phyloP scores from a whole-genome alignment of 2,797 vertebrate species.

The Thripadectes ignobilis region DNA sequence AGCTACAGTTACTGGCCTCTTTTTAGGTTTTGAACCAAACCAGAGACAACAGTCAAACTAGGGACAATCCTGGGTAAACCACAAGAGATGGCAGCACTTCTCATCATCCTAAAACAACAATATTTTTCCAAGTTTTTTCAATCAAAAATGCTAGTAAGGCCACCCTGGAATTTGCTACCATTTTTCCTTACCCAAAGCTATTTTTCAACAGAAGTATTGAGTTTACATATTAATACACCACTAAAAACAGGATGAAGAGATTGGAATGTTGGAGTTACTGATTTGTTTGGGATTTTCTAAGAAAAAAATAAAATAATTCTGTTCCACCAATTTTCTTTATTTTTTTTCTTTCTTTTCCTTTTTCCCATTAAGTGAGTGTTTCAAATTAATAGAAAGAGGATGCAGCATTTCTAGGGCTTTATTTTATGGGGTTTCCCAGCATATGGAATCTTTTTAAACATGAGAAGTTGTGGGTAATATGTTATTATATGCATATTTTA shows the following conservation, averaged over 20 bases:
- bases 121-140: conserved; percentile 61
- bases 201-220: conserved; percentile 68
- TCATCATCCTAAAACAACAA: conserved; percentile 59
- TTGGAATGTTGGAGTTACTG: conserved; percentile 48
- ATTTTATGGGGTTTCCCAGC: conserved; percentile 65
- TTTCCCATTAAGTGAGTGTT: conserved; percentile 54
- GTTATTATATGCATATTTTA: conserved; percentile 70
- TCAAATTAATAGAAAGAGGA: conserved; percentile 69
- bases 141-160: conserved; percentile 58
- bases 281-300: conserved; percentile 63
- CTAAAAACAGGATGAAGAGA: conserved; percentile 63
- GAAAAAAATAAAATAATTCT: conserved; percentile 52
- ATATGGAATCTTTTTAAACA: conserved; percentile 72
- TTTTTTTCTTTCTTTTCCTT: not conserved
- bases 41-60: conserved; percentile 48
- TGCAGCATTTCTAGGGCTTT: conserved; percentile 60
- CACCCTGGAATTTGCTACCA: conserved; percentile 70
- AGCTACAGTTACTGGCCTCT: not conserved
- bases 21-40: conserved; percentile 50
- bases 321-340: not conserved
- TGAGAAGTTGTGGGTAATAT: conserved; percentile 62
- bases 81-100: conserved; percentile 59
- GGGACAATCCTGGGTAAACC: conserved; percentile 64
- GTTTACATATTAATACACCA: conserved; percentile 61
- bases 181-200: conserved; percentile 62